Conservation (phyloP, 2,797 vertebrate genomes). For the Aulostomus chinensis region DNA sequence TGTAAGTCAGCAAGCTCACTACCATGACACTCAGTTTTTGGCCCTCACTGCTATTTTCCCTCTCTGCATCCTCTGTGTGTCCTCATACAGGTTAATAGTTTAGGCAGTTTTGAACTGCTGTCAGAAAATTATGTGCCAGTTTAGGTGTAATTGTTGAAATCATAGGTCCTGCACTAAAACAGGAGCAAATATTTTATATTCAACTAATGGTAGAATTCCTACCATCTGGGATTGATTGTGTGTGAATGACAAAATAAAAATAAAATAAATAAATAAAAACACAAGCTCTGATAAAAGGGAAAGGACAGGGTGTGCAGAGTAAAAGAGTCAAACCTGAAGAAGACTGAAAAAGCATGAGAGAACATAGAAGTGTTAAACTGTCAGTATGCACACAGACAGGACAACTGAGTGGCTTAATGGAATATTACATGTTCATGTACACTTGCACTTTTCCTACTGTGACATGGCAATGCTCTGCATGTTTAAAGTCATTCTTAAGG, state of each 20-base stretch:
- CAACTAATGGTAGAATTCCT: too few species aligned
- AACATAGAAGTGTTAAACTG: too few species aligned
- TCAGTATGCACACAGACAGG: too few species aligned
- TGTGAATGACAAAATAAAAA: background rate
- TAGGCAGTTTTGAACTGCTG: conserved; percentile 7
- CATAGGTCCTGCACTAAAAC: conserved; percentile 12
- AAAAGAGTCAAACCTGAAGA: background rate
- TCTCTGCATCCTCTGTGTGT: too few species aligned
- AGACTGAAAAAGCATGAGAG: background rate
- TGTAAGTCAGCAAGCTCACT: too few species aligned
- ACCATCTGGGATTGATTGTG: background rate
- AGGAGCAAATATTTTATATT: too few species aligned
- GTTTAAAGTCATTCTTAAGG: background rate
- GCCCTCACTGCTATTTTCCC: too few species aligned
- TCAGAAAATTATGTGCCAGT: conserved; percentile 14
- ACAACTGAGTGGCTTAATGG: too few species aligned
- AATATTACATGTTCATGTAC: too few species aligned
- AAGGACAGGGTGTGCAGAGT: background rate
- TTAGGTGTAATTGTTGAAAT: conserved; percentile 24
- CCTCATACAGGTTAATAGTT: conserved; percentile 44
- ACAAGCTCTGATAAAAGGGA: background rate
- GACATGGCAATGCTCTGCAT: too few species aligned
- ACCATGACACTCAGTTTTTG: too few species aligned
- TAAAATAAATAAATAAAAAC: background rate
- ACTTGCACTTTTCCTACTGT: too few species aligned